Percentiles rank a stretch among this genome's conserved stretches.
Evolutionary conservation across 2,797 vertebrate genomes (phyloP).

Genomic region (Catostomus latipinnis): DNA sequence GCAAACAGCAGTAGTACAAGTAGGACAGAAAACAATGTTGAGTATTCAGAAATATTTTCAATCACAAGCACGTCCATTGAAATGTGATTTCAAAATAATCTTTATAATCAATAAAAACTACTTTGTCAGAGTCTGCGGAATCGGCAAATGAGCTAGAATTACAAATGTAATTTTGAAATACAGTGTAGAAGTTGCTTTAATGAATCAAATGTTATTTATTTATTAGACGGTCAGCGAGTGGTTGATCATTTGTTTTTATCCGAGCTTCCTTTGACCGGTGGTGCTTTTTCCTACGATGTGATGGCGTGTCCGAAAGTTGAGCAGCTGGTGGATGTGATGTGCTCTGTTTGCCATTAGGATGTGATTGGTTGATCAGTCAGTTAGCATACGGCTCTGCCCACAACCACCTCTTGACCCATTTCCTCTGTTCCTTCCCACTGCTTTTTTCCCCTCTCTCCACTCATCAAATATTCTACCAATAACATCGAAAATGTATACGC

Average conservation of each 20-base stretch:
- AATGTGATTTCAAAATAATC: conserved; percentile 49
- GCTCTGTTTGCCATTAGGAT: conserved; percentile 52
- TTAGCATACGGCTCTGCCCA: conserved; percentile 46
- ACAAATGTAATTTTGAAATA: conserved; percentile 50
- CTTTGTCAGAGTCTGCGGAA: conserved; percentile 49
- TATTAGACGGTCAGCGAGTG: conserved; percentile 35
- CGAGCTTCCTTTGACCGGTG: conserved; percentile 53
- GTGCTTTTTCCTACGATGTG: conserved; percentile 60
- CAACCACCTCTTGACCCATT: conserved; percentile 46
- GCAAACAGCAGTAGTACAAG: conserved; percentile 56
- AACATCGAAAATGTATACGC: conserved; percentile 8
- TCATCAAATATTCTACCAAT: conserved; percentile 27
- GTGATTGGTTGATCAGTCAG: conserved; percentile 56
- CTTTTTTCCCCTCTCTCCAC: too few relatives aligned
- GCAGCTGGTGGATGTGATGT: conserved; percentile 49
- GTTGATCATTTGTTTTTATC: conserved; percentile 27
- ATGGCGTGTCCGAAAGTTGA: conserved; percentile 53
- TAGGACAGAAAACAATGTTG: conserved; percentile 53
- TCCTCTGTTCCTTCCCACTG: conserved; percentile 43
- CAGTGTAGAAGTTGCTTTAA: conserved; percentile 42
- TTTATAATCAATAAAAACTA: conserved; percentile 47
- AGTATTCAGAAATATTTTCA: conserved; percentile 45
- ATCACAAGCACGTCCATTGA: conserved; percentile 57
- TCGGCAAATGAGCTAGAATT: conserved; percentile 36
- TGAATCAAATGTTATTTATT: conserved; percentile 49